phyloP scores from a whole-genome alignment of 2,888 invertebrate species.

The Euclidia mi region DNA sequence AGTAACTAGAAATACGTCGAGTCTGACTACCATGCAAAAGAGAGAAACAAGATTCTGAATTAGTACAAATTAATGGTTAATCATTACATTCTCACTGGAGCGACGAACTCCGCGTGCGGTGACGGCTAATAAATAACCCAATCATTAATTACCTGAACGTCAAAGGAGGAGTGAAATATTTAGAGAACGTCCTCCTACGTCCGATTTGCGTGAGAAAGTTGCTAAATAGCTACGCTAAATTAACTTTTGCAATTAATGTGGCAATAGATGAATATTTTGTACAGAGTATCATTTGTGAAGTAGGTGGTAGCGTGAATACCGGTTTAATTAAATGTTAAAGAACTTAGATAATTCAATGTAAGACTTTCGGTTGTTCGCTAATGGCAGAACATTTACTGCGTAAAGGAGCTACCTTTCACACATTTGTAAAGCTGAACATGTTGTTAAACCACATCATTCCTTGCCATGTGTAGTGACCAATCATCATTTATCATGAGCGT shows the following conservation, averaged over 20 bases:
- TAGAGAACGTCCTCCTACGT: slow-evolving; percentile 74
- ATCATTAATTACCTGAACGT: slow-evolving; percentile 73
- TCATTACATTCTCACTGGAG: slow-evolving; percentile 34
- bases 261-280: slow-evolving; percentile 49
- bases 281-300: slow-evolving; percentile 23
- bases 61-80: slow-evolving; percentile 8
- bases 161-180: slow-evolving; percentile 70
- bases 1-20: too few species aligned
- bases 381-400: slow-evolving; percentile 24
- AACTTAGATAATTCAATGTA: slow-evolving; percentile 14
- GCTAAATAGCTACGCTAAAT: slow-evolving; percentile 58
- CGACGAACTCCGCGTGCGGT: slow-evolving; percentile 39
- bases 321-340: slow-evolving; percentile 39
- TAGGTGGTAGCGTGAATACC: slow-evolving; percentile 21
- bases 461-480: slow-evolving; percentile 40
- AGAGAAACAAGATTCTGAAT: neutral
- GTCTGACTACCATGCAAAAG: too few species aligned
- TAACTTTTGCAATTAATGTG: slow-evolving; percentile 64
- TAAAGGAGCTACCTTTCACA: slow-evolving; percentile 36
- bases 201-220: slow-evolving; percentile 69
- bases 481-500: slow-evolving; percentile 53
- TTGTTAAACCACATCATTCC: slow-evolving; percentile 35
- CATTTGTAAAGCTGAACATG: slow-evolving; percentile 40
- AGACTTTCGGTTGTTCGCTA: slow-evolving; percentile 12
- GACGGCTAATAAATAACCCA: slow-evolving; percentile 64